Percentiles rank a stretch among this genome's conserved stretches.
Conservation (phyloP, 2,113 vertebrate species). For the Scopus umbretta region DNA sequence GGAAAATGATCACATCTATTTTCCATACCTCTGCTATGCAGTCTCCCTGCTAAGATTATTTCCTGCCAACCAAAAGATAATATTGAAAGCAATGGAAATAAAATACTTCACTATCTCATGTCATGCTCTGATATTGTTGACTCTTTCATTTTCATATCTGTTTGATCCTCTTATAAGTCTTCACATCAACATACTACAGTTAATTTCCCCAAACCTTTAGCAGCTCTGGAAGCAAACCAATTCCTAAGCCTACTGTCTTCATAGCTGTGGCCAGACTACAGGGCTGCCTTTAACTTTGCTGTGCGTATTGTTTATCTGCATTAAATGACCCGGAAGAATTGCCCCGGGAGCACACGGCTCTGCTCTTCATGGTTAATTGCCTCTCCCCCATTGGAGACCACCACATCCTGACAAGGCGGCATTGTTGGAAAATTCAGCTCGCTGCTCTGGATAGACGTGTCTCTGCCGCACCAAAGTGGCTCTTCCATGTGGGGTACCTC, state of each 20-base stretch:
- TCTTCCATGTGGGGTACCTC: background rate
- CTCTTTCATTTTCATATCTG: background rate
- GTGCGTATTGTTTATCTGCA: background rate
- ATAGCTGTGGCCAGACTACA: background rate
- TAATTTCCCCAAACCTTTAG: conserved; percentile 29
- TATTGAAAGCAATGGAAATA: conserved; percentile 15
- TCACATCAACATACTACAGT: background rate
- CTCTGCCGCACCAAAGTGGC: background rate
- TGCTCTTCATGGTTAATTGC: background rate
- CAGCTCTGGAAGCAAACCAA: background rate
- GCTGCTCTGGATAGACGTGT: background rate
- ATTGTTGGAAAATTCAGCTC: background rate
- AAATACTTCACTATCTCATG: conserved; percentile 17
- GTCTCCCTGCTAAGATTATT: conserved; percentile 26
- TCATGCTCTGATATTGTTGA: background rate
- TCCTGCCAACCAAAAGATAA: conserved; percentile 37
- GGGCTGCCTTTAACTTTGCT: background rate
- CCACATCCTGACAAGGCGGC: background rate
- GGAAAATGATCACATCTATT: conserved; percentile 66
- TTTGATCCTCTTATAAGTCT: conserved; percentile 1
- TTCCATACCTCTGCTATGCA: conserved; percentile 21
- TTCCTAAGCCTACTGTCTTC: background rate
- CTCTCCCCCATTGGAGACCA: accelerated
- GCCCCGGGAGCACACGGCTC: background rate
- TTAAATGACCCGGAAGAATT: background rate